These are phyloP conservation scores for Raja brachyura DNA, from an alignment of 2,113 vertebrate genomes.

Conservation along the genomic window DNA sequence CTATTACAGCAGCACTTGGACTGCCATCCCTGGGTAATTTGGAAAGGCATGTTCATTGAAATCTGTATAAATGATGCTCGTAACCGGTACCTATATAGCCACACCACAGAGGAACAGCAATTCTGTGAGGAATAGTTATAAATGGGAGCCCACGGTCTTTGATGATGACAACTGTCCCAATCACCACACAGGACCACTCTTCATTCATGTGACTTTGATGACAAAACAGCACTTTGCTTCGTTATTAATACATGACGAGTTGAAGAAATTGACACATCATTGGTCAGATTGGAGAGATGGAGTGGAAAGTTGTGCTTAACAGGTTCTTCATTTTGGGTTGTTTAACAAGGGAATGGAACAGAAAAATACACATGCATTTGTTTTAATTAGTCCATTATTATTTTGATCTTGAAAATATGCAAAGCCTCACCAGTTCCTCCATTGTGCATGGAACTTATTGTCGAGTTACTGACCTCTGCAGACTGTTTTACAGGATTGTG, in stretches of 20 bases:
- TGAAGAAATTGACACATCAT: slow-evolving; percentile 5
- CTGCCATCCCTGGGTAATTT: not conserved
- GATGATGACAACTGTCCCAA: slow-evolving; percentile 22
- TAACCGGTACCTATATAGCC: slow-evolving; percentile 5
- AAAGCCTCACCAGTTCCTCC: not conserved
- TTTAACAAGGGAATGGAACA: slow-evolving; percentile 15
- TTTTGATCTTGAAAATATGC: not conserved
- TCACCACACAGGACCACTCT: not conserved
- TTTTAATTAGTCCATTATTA: slow-evolving; percentile 12
- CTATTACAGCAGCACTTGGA: slow-evolving; percentile 14
- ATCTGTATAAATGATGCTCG: not conserved
- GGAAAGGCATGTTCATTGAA: slow-evolving; percentile 30
- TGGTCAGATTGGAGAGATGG: not conserved
- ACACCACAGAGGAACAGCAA: not conserved
- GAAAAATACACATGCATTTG: not conserved
- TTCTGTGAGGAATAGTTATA: slow-evolving; percentile 25
- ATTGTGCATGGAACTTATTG: not conserved
- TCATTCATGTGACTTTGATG: not conserved
- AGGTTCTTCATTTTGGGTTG: not conserved
- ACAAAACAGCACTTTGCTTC: not conserved
- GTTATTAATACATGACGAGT: not conserved
- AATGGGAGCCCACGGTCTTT: not conserved
- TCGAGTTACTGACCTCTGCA: not conserved
- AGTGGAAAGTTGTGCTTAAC: not conserved
- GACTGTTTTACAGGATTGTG: not conserved